Evolutionary conservation across 2,888 invertebrate species (phyloP), one percentile per base, ranked within the genome.

Genomic region (Athalia cordata): DNA sequence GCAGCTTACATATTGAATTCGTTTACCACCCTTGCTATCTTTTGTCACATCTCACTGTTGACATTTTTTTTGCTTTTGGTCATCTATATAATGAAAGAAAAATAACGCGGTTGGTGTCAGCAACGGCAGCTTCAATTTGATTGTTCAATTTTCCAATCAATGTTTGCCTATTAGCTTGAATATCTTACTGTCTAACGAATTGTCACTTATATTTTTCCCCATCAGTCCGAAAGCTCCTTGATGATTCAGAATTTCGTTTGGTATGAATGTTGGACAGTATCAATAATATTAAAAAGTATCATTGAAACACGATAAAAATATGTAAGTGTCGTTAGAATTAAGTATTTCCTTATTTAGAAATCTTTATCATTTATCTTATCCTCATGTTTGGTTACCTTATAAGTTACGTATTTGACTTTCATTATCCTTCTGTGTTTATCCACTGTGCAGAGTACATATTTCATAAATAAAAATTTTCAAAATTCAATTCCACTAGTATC

Each of bases 381-480:
- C 43, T 64, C 49, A 75, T 29, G 62, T 64, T 75, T 79, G 78
- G 79, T 80, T 82, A 78, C 79, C 77, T 76, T 78, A 64, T 80
- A 78, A 78, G 49, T 68, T 78, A 82, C 79, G 80, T 81, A 78
- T 55, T 47, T 65, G 50, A 70, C 64, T 70, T 64, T 13, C 13
- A 70, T 45, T 57, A 61, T 47, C 45, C 49, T 67, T 74, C 81
- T 83, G 82, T 84, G 86, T 80, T 85, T 84, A 84, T 86, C 83
- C 85, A 82, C 81, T 83, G 82, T 86, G 86, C 86, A 83, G 83
- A 84, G 82, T 85, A 85, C 82, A 84, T 81, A 80, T 88, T 88
- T 88, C 87, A 81, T 88, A 88, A 88, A 88, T 88, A 88, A 88
- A 87, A 82, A 29, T 29, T 82, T 82, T 81, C 80, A 80, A 83